Evolutionary conservation across 2,113 vertebrate genomes (phyloP), one percentile per base, ranked within the genome.

Genomic region (Isurus oxyrinchus): DNA sequence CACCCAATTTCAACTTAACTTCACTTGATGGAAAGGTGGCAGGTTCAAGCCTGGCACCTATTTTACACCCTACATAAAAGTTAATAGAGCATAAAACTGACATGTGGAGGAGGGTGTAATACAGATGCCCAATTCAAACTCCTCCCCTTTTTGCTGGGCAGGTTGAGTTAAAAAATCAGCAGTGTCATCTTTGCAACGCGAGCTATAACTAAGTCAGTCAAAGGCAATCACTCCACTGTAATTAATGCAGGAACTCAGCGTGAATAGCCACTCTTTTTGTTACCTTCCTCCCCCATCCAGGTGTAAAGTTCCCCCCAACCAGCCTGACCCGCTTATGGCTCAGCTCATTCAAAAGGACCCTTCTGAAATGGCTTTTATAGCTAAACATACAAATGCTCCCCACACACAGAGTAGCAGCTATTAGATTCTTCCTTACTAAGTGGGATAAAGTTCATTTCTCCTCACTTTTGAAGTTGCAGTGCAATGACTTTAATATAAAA

Each of bases 361-460:
- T 69, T 95, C 23, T 72, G 10, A 55, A 55, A 72, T 55, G 44
- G 44, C 11, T 72, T 95, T 72, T 53, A 72, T 3, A 5, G 5
- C 55, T 35, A 14, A 55, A 72, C 66, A 72, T 95, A 76, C 44
- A 35, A 72, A 55, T 4, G 0, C 69, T 21, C 94, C 25, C 49
- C 67, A 55, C 44, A 44, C 63, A 72, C 66, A 53, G 40, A 95
- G 67, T 6, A 53, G 40, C 40, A 55, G 94, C 19, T 67, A 69
- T 95, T 95, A 44, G 49, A 7, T 7, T 53, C 55, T 72, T 55
- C 25, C 67, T 55, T 16, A 44, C 10, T 31, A 95, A 94, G 94
- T 95, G 63, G 94, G 94, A 72, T 95, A 95, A 95, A 95, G 94
- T 95, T 95, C 40, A 95, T 95, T 55, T 95, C 49, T 63, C 91